A percentile compares a stretch with the other conserved stretches of the same genome.
Conservation (phyloP, 2,888 invertebrate species). For the Oxystoma pomonae region DNA sequence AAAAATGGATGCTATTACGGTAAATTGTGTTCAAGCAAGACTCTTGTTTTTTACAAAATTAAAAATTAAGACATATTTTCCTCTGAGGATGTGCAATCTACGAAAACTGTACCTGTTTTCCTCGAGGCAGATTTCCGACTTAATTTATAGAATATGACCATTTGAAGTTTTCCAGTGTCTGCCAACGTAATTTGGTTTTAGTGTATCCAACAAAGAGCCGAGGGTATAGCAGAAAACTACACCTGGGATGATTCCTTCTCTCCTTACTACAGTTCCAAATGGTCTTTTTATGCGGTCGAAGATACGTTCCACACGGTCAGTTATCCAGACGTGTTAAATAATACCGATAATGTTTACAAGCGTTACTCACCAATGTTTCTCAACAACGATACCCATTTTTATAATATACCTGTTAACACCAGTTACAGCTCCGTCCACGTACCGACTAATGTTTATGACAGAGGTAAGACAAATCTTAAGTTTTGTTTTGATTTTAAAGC, state of each 20-base stretch:
- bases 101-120: too few relatives aligned
- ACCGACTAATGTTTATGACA: constrained; percentile 89
- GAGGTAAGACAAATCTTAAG: constrained; percentile 51
- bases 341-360: neutral
- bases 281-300: constrained; percentile 52
- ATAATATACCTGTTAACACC: constrained; percentile 76
- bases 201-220: constrained; percentile 75
- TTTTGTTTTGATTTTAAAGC: too few relatives aligned
- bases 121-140: too few relatives aligned
- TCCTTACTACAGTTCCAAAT: constrained; percentile 79
- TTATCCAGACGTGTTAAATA: neutral
- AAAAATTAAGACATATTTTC: too few relatives aligned
- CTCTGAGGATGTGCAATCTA: too few relatives aligned
- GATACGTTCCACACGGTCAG: constrained; percentile 23
- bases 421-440: constrained; percentile 85
- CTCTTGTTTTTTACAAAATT: too few relatives aligned
- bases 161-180: too few relatives aligned
- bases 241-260: constrained; percentile 41
- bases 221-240: constrained; percentile 62
- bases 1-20: constrained; percentile 86
- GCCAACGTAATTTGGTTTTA: constrained; percentile 44
- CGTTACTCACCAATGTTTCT: constrained; percentile 48
- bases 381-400: constrained; percentile 76
- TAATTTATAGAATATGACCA: too few relatives aligned
- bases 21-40: too few relatives aligned